Percentiles rank a stretch among this genome's conserved stretches.
These are phyloP conservation scores for Rhinopomastus cyanomelas DNA, from an alignment of 2,113 vertebrate genomes.

Conservation along the genomic window DNA sequence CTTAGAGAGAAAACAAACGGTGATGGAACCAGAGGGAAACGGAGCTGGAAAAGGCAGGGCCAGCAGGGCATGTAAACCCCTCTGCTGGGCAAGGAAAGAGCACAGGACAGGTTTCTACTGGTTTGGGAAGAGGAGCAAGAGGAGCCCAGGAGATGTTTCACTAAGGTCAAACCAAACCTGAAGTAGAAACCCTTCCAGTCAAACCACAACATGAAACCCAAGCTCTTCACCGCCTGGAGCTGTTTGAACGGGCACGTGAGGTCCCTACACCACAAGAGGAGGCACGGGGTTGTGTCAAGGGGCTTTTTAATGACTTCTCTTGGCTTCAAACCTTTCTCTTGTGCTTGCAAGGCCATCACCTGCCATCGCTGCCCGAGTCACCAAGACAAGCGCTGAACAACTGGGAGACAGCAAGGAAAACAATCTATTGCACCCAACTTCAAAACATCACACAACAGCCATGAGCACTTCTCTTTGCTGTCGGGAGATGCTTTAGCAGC, in stretches of 20 bases:
- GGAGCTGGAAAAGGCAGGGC: neutral
- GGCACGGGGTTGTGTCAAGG: neutral
- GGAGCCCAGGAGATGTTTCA: neutral
- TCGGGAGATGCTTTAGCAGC: neutral
- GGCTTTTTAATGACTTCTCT: neutral
- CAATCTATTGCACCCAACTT: neutral
- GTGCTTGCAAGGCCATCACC: neutral
- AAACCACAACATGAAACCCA: fast-evolving
- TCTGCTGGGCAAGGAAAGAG: neutral
- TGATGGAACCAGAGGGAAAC: neutral
- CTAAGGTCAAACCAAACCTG: neutral
- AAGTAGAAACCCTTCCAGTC: neutral
- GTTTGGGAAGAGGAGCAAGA: neutral
- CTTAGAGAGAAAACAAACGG: neutral
- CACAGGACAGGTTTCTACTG: fast-evolving
- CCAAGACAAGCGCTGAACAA: neutral
- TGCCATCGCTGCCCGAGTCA: neutral
- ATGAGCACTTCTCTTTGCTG: neutral
- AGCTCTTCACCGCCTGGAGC: neutral
- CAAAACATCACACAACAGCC: neutral
- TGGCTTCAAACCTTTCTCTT: neutral
- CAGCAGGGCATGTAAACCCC: neutral
- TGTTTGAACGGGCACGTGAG: fast-evolving
- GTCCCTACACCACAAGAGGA: neutral
- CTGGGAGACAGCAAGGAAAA: neutral